Conservation (phyloP, 2,888 invertebrate genomes). For the Leucozona laternaria region DNA sequence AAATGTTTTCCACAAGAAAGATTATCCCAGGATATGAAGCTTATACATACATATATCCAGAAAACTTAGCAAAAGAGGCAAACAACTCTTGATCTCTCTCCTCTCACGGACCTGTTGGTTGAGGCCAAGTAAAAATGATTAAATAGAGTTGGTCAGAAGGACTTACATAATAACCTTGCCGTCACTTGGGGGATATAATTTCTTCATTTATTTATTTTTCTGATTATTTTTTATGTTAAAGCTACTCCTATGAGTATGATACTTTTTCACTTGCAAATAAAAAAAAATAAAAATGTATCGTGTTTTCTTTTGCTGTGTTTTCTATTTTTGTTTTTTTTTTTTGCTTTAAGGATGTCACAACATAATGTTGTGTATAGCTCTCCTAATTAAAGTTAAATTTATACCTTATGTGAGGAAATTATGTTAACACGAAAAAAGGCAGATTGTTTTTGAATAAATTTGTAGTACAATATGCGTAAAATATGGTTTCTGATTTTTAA, state of each 20-base stretch:
- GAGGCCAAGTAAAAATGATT: not conserved
- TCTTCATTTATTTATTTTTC: not conserved
- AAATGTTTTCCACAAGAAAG: constrained; percentile 10
- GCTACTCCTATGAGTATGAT: not conserved
- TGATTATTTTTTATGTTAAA: not conserved
- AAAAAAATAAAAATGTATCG: not conserved
- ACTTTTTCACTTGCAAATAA: not conserved
- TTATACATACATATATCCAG: constrained; percentile 8
- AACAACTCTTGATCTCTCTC: not conserved
- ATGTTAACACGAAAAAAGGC: not conserved
- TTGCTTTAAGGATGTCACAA: not conserved
- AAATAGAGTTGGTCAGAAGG: not conserved
- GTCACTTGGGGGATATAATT: not conserved
- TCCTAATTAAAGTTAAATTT: not conserved
- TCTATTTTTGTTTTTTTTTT: not conserved
- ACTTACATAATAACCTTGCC: not conserved
- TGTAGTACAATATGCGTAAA: not conserved
- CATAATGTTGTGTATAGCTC: not conserved
- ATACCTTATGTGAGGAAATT: not conserved
- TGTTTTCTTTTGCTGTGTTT: not conserved
- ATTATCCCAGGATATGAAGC: constrained; percentile 18
- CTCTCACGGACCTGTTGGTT: not conserved
- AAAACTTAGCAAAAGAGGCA: constrained; percentile 9
- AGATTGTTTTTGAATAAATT: not conserved
- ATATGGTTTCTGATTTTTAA: not conserved